phyloP scores from a whole-genome alignment of 2,113 vertebrate species.

The Leucosticte australis region DNA sequence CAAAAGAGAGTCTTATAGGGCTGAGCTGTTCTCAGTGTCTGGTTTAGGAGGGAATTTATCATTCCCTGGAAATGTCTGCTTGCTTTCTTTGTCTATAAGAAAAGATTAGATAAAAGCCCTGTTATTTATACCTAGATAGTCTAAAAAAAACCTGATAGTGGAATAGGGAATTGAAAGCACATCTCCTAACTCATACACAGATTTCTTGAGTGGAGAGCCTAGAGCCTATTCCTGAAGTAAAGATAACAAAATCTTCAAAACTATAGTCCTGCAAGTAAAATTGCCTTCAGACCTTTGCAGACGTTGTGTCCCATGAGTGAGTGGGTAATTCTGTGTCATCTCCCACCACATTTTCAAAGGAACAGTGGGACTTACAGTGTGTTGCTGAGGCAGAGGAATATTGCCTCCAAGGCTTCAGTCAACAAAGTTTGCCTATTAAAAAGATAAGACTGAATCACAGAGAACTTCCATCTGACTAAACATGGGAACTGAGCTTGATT shows the following conservation, averaged over 20 bases:
- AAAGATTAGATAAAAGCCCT: neutral
- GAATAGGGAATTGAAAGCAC: neutral
- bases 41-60: neutral
- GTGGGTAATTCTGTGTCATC: neutral
- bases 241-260: neutral
- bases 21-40: neutral
- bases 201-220: neutral
- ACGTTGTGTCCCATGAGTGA: neutral
- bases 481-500: neutral
- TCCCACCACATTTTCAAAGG: neutral
- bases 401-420: neutral
- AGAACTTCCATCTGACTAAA: neutral
- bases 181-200: neutral
- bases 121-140: neutral
- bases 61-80: neutral
- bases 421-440: neutral
- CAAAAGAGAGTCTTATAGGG: neutral
- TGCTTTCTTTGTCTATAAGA: neutral
- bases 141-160: neutral
- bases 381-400: neutral
- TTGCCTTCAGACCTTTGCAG: neutral
- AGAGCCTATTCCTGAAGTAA: neutral
- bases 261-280: neutral
- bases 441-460: neutral
- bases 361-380: neutral